Evolutionary conservation across 92 coral and sea anemone genomes (phyloP), one percentile per base, ranked within the genome.

Genomic region (Siderastrea siderea): DNA sequence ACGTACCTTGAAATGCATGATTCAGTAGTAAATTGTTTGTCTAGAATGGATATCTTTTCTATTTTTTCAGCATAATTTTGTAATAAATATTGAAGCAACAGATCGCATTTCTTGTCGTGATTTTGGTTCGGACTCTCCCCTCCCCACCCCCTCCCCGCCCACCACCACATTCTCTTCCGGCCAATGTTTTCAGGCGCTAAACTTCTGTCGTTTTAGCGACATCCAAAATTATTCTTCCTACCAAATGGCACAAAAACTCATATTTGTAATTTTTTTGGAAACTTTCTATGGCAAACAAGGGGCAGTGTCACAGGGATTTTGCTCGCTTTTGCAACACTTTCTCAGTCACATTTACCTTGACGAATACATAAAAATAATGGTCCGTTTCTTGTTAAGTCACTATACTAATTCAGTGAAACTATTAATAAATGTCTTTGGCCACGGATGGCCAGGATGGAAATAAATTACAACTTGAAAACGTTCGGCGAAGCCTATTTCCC

Each of bases 31-130:
- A 1, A 12, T 9, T 75, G 50, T 54, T 17, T 57, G 1, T 2
- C 26, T 55, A 75, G 19, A 59, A 16, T 13, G 44, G 51, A 57
- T 53, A 38, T 75, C 45, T 51, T 53, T 72, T 38, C 15, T 54
- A 75, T 44, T 75, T 45, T n/a, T 73, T 0, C 3, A 43, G 10
- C 26, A 1, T 58, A 45, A 46, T 57, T 58, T 76, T 58, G 12
- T 76, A 76, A 76, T 76, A 76, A 76, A 76, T 58, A 13, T 6
- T 76, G 68, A 5, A 44, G 47, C 61, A 47, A 58, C 60, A 76
- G 38, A 38, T 76, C 6, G 43, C 1, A 44, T 0, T 15, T 76
- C 46, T 58, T 38, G 46, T 52, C 45, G 38, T n/a, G 12, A 3
- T 4, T 1, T 45, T 76, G 61, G 17, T 19, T 71, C 1, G 17